Percentiles rank a stretch among this genome's conserved stretches.
Evolutionary conservation across 2,888 invertebrate genomes (phyloP).

Genomic region (Sycophila texana): DNA sequence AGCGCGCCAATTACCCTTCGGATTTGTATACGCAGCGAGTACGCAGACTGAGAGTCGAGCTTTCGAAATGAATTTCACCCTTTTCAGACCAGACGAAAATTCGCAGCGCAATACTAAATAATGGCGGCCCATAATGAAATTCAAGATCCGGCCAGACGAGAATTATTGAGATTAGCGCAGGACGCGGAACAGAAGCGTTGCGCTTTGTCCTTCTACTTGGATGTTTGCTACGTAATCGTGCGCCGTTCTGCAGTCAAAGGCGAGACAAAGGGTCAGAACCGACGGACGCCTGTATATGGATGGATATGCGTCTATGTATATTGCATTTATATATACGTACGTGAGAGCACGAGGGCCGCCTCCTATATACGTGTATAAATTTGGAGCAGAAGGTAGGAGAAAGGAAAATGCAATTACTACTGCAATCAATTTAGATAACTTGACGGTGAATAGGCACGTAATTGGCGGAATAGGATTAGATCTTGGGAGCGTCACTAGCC

Average conservation of each 20-base stretch:
- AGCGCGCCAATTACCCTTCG: not conserved
- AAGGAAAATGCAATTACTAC: slow-evolving; percentile 63
- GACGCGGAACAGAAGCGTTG: slow-evolving; percentile 34
- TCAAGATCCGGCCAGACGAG: slow-evolving; percentile 36
- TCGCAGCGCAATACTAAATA: slow-evolving; percentile 17
- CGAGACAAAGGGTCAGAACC: slow-evolving; percentile 51
- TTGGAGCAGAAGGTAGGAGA: slow-evolving; percentile 33
- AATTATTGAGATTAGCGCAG: slow-evolving; percentile 53
- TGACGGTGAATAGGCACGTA: slow-evolving; percentile 62
- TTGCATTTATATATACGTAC: slow-evolving; percentile 4
- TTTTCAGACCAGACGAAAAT: not conserved
- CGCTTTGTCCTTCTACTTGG: slow-evolving; percentile 50
- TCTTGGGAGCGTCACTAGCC: slow-evolving; percentile 7
- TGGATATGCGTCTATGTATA: slow-evolving; percentile 7
- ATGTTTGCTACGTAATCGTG: slow-evolving; percentile 49
- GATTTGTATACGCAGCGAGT: not conserved
- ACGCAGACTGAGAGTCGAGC: not conserved
- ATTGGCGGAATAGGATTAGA: slow-evolving; percentile 60
- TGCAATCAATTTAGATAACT: slow-evolving; percentile 68
- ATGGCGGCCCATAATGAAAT: slow-evolving; percentile 43
- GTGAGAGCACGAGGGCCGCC: not conserved
- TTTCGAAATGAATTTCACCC: not conserved
- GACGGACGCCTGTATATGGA: slow-evolving; percentile 17
- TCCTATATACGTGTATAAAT: slow-evolving; percentile 16
- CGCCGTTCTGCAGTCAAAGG: slow-evolving; percentile 50